Evolutionary conservation across 2,888 invertebrate genomes (phyloP).

Genomic region (Pandemis corylana): DNA sequence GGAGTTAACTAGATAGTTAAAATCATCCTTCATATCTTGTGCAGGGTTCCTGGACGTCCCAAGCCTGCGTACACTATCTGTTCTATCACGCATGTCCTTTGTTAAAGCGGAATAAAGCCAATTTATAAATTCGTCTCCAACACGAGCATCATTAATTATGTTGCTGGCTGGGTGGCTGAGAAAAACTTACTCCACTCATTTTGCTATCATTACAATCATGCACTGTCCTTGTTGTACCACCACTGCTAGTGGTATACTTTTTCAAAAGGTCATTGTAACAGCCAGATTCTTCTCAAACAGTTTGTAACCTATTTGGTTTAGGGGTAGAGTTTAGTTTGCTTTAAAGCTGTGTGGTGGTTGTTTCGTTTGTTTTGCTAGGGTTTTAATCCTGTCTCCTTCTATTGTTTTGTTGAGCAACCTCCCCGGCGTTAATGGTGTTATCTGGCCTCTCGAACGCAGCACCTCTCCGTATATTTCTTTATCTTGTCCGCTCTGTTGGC

Average conservation of each 20-base stretch:
- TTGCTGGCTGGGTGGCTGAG: constrained; percentile 85
- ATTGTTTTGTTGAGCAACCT: constrained; percentile 75
- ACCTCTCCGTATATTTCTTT: constrained; percentile 85
- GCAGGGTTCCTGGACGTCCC: constrained; percentile 53
- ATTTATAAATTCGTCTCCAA: constrained; percentile 84
- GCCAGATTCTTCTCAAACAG: constrained; percentile 14
- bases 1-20: neutral
- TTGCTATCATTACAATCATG: constrained; percentile 79
- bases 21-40: neutral
- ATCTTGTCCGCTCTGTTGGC: constrained; percentile 82
- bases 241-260: constrained; percentile 47
- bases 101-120: constrained; percentile 80
- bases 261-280: constrained; percentile 43
- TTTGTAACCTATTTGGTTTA: constrained; percentile 1
- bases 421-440: constrained; percentile 84
- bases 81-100: constrained; percentile 75
- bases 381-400: constrained; percentile 64
- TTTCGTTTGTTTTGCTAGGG: constrained; percentile 30
- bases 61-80: constrained; percentile 63
- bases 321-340: constrained; percentile 40
- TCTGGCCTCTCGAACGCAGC: constrained; percentile 82
- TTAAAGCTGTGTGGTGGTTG: constrained; percentile 20
- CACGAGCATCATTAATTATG: constrained; percentile 84
- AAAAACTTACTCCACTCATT: constrained; percentile 85
- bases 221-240: constrained; percentile 70